Evolutionary conservation across 2,113 vertebrate genomes (phyloP).

Genomic region (Blennius ocellaris): DNA sequence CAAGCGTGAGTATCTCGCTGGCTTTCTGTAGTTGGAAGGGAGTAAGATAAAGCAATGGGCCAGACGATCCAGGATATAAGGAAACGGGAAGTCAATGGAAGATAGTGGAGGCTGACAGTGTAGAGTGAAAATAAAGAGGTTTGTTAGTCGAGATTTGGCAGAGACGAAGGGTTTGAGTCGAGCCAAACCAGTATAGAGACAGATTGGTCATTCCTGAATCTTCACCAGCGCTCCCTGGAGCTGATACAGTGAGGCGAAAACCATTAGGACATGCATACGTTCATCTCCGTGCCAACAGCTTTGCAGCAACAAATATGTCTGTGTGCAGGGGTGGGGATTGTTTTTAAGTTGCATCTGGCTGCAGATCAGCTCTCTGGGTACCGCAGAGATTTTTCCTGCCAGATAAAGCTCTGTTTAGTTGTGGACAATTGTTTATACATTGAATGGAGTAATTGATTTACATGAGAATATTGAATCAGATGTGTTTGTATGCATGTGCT

Average conservation of each 20-base stretch:
- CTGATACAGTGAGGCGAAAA: constrained; percentile 48
- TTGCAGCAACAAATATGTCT: constrained; percentile 21
- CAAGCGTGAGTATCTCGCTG: constrained; percentile 87
- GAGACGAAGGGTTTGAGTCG: constrained; percentile 6
- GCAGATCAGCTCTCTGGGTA: constrained; percentile 14
- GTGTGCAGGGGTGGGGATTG: constrained; percentile 1
- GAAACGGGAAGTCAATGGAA: constrained; percentile 36
- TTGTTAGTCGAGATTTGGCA: constrained; percentile 6
- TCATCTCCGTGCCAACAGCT: constrained; percentile 45
- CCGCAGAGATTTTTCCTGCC: neutral
- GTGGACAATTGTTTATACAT: constrained; percentile 4
- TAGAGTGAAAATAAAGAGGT: constrained; percentile 6
- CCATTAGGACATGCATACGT: constrained; percentile 45
- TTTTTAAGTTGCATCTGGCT: constrained; percentile 36
- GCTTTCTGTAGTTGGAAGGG: neutral
- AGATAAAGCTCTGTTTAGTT: constrained; percentile 15
- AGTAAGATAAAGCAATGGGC: constrained; percentile 37
- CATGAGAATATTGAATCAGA: neutral
- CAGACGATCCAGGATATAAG: constrained; percentile 20
- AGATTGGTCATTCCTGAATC: constrained; percentile 45
- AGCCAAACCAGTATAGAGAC: constrained; percentile 39
- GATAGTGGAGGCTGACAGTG: constrained; percentile 37
- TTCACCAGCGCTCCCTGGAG: constrained; percentile 30
- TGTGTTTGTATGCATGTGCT: constrained; percentile 35
- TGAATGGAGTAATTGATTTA: constrained; percentile 1